Evolutionary conservation across 2,113 vertebrate species (phyloP).

Genomic region (Aphyosemion australe): DNA sequence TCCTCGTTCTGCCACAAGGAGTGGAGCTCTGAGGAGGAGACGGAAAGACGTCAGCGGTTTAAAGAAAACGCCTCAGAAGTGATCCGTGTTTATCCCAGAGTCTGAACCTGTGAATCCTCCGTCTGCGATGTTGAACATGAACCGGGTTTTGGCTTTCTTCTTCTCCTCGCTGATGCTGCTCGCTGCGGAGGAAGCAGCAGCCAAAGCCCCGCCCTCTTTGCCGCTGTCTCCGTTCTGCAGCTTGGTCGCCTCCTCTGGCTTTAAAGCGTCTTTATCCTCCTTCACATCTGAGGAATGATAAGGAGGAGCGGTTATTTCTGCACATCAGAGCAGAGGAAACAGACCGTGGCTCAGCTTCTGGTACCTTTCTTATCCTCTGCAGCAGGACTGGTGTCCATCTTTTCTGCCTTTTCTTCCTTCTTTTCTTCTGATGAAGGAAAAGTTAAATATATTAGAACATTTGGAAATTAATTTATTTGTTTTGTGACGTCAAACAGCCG

Average conservation of each 20-base stretch:
- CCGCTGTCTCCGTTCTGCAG: conserved; percentile 92
- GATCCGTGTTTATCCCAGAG: background rate
- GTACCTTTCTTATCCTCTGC: conserved; percentile 74
- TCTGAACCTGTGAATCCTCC: conserved; percentile 94
- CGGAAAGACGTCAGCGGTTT: background rate
- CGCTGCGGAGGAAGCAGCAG: background rate
- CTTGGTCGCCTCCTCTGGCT: conserved; percentile 83
- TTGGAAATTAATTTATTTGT: background rate
- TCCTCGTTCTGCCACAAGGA: conserved; percentile 99
- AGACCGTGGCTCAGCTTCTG: background rate
- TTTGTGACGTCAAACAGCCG: too few relatives aligned
- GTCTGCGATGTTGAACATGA: conserved; percentile 99
- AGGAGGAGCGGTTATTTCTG: accelerated
- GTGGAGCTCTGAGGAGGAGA: conserved; percentile 85
- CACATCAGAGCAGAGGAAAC: background rate
- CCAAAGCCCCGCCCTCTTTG: conserved; percentile 72
- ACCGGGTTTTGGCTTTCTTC: conserved; percentile 88
- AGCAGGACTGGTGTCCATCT: conserved; percentile 54
- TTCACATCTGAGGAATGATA: conserved; percentile 53
- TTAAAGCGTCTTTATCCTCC: conserved; percentile 82
- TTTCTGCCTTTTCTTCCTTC: conserved; percentile 67
- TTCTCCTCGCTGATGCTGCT: conserved; percentile 79
- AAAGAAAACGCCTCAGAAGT: background rate
- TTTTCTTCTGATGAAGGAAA: conserved; percentile 51
- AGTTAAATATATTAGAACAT: background rate